Evolutionary conservation across 1,140 invertebrate species (phyloP).

Genomic region (Drosophila lacteicornis): DNA sequence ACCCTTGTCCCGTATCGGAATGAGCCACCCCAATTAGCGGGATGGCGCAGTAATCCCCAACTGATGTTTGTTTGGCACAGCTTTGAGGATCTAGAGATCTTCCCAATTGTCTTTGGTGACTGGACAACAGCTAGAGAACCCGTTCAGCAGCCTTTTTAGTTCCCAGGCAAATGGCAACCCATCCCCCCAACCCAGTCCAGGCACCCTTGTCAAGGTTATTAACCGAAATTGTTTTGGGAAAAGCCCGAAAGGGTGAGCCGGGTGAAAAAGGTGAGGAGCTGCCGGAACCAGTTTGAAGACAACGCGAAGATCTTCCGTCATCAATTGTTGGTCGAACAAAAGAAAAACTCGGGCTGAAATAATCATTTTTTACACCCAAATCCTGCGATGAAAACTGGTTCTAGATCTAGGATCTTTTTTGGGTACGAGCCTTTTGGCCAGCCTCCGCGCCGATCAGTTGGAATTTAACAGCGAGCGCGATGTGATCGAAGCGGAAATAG

Average conservation of each 20-base stretch:
- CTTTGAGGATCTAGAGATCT: conserved; percentile 2
- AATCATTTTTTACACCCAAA: conserved; percentile 48
- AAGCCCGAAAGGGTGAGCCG: conserved; percentile 58
- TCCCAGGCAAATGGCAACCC: conserved; percentile 58
- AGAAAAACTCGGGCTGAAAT: conserved; percentile 61
- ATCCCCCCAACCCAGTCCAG: conserved; percentile 12
- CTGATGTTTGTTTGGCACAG: neutral
- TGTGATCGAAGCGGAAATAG: conserved; percentile 53
- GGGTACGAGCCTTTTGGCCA: conserved; percentile 41
- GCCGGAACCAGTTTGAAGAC: conserved; percentile 70
- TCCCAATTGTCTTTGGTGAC: conserved; percentile 9
- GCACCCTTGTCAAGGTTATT: conserved; percentile 69
- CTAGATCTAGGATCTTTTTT: conserved; percentile 5
- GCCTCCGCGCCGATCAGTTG: conserved; percentile 63
- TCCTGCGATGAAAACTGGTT: conserved; percentile 59
- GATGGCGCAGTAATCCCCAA: conserved; percentile 3
- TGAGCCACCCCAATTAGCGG: conserved; percentile 48
- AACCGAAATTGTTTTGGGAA: conserved; percentile 63
- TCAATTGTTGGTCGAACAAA: conserved; percentile 77
- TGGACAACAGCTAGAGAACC: conserved; percentile 29
- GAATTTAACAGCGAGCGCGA: conserved; percentile 64
- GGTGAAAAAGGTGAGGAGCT: conserved; percentile 79
- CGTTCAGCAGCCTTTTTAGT: conserved; percentile 68
- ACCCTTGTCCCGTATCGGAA: conserved; percentile 49
- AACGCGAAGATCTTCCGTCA: conserved; percentile 71